phyloP scores from a whole-genome alignment of 2,113 vertebrate genomes.

The Asarcornis scutulata region DNA sequence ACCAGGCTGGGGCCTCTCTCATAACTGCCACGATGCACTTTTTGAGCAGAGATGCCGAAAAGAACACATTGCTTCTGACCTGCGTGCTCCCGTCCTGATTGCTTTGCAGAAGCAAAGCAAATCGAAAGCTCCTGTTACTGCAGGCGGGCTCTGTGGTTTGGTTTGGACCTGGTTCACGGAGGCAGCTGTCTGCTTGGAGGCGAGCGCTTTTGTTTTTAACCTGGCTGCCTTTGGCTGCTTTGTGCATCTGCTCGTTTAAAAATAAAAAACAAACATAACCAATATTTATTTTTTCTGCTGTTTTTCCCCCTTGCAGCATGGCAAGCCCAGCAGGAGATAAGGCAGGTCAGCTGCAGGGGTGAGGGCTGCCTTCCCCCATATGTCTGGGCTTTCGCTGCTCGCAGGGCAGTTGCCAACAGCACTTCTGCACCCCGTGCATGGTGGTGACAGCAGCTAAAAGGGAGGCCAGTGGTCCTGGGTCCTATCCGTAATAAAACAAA shows the following conservation, averaged over 20 bases:
- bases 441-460: background rate
- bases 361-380: background rate
- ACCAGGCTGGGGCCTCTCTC: background rate
- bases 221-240: background rate
- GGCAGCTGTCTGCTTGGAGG: background rate
- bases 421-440: background rate
- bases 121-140: background rate
- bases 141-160: background rate
- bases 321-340: background rate
- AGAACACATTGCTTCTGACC: background rate
- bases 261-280: background rate
- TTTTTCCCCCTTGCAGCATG: accelerated
- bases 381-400: background rate
- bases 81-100: background rate
- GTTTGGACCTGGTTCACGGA: background rate
- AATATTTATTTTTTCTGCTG: no score
- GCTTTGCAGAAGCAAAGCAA: background rate
- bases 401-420: background rate
- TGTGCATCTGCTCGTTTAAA: background rate
- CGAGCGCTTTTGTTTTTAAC: background rate
- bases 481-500: background rate
- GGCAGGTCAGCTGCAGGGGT: background rate
- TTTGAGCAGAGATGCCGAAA: background rate
- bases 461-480: background rate
- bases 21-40: background rate